Evolutionary conservation across 2,888 invertebrate species (phyloP).

Genomic region (Scaptomyza polygonia): DNA sequence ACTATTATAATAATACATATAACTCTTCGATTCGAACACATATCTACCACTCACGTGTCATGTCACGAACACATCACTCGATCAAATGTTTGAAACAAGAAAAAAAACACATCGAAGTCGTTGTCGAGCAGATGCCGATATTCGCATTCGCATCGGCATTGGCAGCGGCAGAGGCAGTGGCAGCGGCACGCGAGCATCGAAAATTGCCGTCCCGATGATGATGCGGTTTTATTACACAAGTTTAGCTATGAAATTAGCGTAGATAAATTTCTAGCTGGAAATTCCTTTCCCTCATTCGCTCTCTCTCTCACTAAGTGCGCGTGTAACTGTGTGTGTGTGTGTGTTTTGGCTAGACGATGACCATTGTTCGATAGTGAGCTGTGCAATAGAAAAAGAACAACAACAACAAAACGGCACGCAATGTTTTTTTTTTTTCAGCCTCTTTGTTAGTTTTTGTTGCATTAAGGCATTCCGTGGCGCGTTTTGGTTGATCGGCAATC

Average conservation of each 20-base stretch:
- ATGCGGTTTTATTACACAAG: conserved; percentile 78
- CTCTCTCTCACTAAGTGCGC: conserved; percentile 10
- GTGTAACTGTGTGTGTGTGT: conserved; percentile 22
- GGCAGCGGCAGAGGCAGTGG: conserved; percentile 17
- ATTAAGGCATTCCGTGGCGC: conserved; percentile 53
- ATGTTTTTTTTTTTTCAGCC: conserved; percentile 17
- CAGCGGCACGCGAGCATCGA: conserved; percentile 69
- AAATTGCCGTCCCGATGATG: conserved; percentile 70
- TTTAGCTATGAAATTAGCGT: conserved; percentile 80
- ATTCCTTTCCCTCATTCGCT: conserved; percentile 53
- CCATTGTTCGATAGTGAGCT: conserved; percentile 62
- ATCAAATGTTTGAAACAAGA: background rate
- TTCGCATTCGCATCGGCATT: conserved; percentile 15
- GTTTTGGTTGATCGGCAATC: conserved; percentile 61
- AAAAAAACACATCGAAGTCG: background rate
- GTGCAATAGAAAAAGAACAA: background rate
- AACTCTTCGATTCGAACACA: too few relatives aligned
- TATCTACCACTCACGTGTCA: background rate
- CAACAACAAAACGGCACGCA: conserved; percentile 36
- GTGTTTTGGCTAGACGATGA: conserved; percentile 57
- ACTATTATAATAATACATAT: too few relatives aligned
- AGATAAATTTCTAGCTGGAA: conserved; percentile 73
- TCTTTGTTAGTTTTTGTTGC: conserved; percentile 14
- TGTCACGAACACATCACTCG: background rate
- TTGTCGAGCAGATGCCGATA: conserved; percentile 28